These are phyloP conservation scores for Fragum fragum DNA, from an alignment of 2,888 invertebrate genomes.

Conservation along the genomic window DNA sequence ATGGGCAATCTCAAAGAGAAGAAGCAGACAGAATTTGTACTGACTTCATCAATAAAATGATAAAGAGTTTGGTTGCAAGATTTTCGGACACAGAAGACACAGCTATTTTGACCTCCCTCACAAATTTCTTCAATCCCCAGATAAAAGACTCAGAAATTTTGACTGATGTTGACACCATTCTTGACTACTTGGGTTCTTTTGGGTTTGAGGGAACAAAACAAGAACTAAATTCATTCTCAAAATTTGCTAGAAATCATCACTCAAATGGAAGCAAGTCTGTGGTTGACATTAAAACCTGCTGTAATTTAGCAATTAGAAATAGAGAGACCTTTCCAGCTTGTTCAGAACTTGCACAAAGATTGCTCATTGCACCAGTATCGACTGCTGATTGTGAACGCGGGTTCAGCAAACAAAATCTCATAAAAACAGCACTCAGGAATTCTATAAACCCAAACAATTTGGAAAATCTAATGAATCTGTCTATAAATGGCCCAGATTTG, in stretches of 20 bases:
- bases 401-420: slow-evolving; percentile 15
- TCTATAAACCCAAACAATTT: not conserved
- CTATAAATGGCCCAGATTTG: slow-evolving; percentile 1
- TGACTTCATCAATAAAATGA: not conserved
- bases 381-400: slow-evolving; percentile 27
- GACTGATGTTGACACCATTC: not conserved
- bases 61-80: not conserved
- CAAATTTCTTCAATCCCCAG: not conserved
- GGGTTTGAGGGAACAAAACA: not conserved
- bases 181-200: not conserved
- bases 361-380: slow-evolving; percentile 5
- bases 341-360: not conserved
- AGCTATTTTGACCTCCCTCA: not conserved
- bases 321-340: slow-evolving; percentile 15
- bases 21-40: not conserved
- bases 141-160: not conserved
- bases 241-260: not conserved
- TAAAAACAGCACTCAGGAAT: slow-evolving; percentile 12
- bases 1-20: not conserved
- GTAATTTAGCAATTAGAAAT: not conserved
- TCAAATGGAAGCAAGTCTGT: not conserved
- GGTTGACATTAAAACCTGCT: not conserved
- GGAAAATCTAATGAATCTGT: not conserved
- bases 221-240: not conserved
- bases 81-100: not conserved